Evolutionary conservation across 2,113 vertebrate species (phyloP), one percentile per base, ranked within the genome.

Genomic region (Maccullochella peelii): DNA sequence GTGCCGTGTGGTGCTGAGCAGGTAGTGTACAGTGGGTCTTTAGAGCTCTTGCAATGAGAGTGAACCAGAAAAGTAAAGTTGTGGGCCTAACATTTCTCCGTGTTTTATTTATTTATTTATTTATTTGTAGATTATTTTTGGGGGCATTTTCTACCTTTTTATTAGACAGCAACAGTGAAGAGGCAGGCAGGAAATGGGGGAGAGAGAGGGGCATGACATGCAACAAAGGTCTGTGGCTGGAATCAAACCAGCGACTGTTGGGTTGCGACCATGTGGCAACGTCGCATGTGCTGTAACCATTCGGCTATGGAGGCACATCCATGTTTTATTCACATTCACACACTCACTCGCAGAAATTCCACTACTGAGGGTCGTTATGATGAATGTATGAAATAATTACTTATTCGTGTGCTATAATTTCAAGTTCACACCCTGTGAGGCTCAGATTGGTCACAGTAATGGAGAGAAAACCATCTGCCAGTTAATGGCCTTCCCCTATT

Each of bases 401-500:
- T 69, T 50, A 40, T 79, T 52, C 82, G 42, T 67, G 12, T 23
- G 49, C 54, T 55, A 25, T 50, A 61, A 77, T 81, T 73, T 77
- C 75, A 62, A 69, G 73, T 74, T 80, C 55, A 38, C 72, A 44
- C 54, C 33, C 21, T 25, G 38, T 23, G 61, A 70, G 55, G 30
- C 77, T 89, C 50, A 55, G 61, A 52, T 52, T 79, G 30, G 65
- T 65, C 69, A 14, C 61, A 25, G 14, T 79, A 47, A 79, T 72
- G 61, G 63, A 74, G 52, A 52, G 67, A 47, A 55, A 76, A 25
- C 38, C 8, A 49, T 77, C 63, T 54, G 63, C 23, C 42, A 36
- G 33, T 50, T 83, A 85, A 80, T 84, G 50, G 77, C 73, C 62
- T 70, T 62, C 44, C 25, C 15, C 44, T 49, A 30, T 81, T 61